A percentile compares a stretch with the other conserved stretches of the same genome.
phyloP scores from a whole-genome alignment of 2,113 vertebrate genomes.

The Electrona antarctica region DNA sequence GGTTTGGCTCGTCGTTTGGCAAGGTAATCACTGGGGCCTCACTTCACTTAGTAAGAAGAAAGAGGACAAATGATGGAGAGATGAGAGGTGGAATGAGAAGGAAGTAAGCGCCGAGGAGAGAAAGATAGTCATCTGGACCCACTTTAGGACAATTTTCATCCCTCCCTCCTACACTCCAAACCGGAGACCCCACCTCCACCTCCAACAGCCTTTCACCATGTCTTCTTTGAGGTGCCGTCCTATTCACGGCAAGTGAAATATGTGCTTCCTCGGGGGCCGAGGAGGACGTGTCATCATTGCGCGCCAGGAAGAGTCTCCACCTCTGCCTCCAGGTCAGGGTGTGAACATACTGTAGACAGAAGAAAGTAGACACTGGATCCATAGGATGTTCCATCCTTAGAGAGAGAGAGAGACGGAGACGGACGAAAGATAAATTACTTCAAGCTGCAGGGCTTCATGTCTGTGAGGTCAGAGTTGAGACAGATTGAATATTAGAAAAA shows the following conservation, averaged over 20 bases:
- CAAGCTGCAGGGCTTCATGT: slow-evolving; percentile 75
- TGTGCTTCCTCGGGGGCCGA: slow-evolving; percentile 31
- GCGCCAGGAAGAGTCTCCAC: slow-evolving; percentile 43
- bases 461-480: slow-evolving; percentile 50
- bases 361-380: too few relatives aligned
- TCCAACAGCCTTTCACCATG: slow-evolving; percentile 43
- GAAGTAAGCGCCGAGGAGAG: slow-evolving; percentile 27
- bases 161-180: slow-evolving; percentile 50
- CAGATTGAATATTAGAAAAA: slow-evolving; percentile 66
- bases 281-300: slow-evolving; percentile 52
- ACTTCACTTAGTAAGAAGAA: slow-evolving; percentile 22
- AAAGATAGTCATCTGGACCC: slow-evolving; percentile 70
- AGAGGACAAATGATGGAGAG: slow-evolving; percentile 53
- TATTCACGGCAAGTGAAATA: slow-evolving; percentile 65
- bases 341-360: too few relatives aligned
- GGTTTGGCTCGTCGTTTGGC: slow-evolving; percentile 57
- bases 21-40: slow-evolving; percentile 54
- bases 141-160: slow-evolving; percentile 65
- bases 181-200: slow-evolving; percentile 33
- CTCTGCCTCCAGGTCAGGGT: not conserved
- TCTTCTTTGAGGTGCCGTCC: slow-evolving; percentile 75
- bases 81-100: slow-evolving; percentile 56
- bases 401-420: not conserved
- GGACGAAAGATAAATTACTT: slow-evolving; percentile 71
- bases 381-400: too few relatives aligned